Evolutionary conservation across 2,888 invertebrate genomes (phyloP), one percentile per base, ranked within the genome.

Genomic region (Meteorus colon): DNA sequence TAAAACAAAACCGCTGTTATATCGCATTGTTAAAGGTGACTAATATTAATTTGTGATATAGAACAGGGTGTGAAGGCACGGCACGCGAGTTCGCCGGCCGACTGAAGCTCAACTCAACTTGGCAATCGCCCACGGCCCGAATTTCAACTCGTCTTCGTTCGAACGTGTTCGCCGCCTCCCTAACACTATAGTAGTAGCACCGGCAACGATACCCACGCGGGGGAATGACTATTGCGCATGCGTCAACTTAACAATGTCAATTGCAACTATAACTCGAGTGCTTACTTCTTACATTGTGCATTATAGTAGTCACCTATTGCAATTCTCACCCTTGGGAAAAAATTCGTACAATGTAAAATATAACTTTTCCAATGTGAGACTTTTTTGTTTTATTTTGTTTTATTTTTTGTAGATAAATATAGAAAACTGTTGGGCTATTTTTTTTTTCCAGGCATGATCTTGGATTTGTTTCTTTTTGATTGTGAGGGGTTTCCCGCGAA

Each of bases 41-140:
- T 76, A 66, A 68, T 72, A 71, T 73, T 55, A 78, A 74, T 6
- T 19, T 55, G 3, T 8, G 19, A 6, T 19, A 19, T 55, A 55
- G 8, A 55, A 55, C 74, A 81, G 77, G 78, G 80, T 78, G 82
- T 82, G 83, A 82, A 83, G 84, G 82, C 88, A 84, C 89, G 88
- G 87, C 88, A 87, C 89, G 89, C 89, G 88, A 88, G 88, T 88
- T 88, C 86, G 89, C 89, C 89, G 89, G 89, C 89, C 89, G 86
- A 89, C 89, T 89, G 88, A 89, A 84, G 82, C 84, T 85, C 86
- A 83, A 84, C 84, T 84, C 86, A 76, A 83, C 83, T 84, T 83
- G 83, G 81, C 82, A 81, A 81, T 73, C 77, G 79, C 83, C 85
- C 80, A 77, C 79, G 74, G 75, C 78, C 71, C 78, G 74, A 81